Percentiles rank a stretch among this genome's conserved stretches.
Evolutionary conservation across 2,797 vertebrate genomes (phyloP).

Genomic region (Siniperca scherzeri): DNA sequence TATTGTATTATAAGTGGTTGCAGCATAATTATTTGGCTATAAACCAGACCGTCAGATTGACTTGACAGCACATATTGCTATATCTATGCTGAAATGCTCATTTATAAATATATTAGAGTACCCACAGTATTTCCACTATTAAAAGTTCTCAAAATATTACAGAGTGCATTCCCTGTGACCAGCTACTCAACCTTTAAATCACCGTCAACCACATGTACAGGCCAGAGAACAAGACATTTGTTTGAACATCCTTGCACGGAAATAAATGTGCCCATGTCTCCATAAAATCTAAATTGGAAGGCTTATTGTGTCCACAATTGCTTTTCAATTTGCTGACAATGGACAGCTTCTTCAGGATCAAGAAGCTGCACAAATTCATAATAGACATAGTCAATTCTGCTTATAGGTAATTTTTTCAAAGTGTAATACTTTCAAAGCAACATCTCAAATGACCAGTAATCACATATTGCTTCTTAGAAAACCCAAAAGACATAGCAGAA

Average conservation of each 20-base stretch:
- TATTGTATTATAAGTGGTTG: background rate
- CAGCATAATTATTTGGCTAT: background rate
- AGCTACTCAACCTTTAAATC: background rate
- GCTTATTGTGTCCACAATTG: background rate
- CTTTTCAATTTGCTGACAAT: background rate
- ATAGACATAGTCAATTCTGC: background rate
- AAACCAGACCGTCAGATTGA: background rate
- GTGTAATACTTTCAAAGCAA: background rate
- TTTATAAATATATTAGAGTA: background rate
- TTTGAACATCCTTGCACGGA: background rate
- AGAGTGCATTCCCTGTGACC: background rate
- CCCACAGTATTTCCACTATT: background rate
- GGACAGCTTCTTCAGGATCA: background rate
- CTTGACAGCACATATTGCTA: background rate
- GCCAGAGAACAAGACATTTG: background rate
- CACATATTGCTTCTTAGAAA: constrained; percentile 23
- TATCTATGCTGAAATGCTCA: background rate
- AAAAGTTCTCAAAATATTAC: background rate
- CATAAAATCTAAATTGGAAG: background rate
- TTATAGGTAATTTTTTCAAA: background rate
- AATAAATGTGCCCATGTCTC: background rate
- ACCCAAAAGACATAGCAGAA: constrained; percentile 19
- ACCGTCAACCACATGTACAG: background rate
- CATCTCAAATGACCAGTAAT: constrained; percentile 3
- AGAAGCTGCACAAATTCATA: constrained; percentile 2